phyloP scores from a whole-genome alignment of 1,140 invertebrate genomes.

The Ceratina calcarata region DNA sequence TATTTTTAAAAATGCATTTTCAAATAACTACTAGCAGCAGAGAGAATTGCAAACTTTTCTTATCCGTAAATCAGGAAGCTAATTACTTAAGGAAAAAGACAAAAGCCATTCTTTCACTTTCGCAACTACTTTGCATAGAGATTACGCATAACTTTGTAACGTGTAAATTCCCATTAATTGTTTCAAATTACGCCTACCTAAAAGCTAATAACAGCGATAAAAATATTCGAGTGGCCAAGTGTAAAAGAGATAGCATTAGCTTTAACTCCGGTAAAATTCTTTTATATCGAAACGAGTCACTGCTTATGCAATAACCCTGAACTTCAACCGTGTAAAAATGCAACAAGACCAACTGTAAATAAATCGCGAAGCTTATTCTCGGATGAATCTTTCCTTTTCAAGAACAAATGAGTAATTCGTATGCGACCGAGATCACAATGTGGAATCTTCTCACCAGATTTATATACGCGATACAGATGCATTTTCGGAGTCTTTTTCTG shows the following conservation, averaged over 20 bases:
- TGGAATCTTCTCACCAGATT: background rate
- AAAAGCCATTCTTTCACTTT: background rate
- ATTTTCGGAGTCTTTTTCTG: background rate
- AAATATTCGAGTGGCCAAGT: no score
- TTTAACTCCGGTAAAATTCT: background rate
- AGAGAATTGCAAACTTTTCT: background rate
- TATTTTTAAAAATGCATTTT: no score
- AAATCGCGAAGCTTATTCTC: slow-evolving; percentile 13
- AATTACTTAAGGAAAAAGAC: background rate
- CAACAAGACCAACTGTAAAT: slow-evolving; percentile 5
- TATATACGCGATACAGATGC: background rate
- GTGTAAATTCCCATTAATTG: slow-evolving; percentile 25
- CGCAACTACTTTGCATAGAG: background rate
- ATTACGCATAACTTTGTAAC: background rate
- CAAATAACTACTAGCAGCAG: no score
- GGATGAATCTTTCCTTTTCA: background rate
- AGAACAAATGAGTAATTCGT: background rate
- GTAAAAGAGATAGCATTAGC: background rate
- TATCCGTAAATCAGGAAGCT: background rate
- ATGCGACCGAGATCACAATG: background rate
- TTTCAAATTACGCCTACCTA: background rate
- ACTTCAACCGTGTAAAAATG: slow-evolving; percentile 31
- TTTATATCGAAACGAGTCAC: background rate
- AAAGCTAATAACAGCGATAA: background rate
- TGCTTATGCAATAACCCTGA: slow-evolving; percentile 12